Evolutionary conservation across 2,888 invertebrate species (phyloP).

Genomic region (Mystacides longicornis): DNA sequence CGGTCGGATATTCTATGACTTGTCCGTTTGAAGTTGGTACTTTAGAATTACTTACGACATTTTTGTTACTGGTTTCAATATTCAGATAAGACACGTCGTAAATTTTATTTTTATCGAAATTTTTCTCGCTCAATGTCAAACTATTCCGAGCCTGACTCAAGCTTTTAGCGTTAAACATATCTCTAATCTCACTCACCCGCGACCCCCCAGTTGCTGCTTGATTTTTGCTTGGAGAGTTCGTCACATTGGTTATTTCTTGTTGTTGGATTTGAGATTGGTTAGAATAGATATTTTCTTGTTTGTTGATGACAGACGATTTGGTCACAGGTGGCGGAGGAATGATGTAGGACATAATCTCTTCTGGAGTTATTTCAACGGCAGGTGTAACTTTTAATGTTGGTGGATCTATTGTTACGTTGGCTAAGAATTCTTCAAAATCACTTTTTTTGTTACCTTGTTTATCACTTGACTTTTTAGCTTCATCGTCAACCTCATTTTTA

Average conservation of each 20-base stretch:
- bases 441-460: constrained; percentile 32
- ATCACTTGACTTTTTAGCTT: constrained; percentile 29
- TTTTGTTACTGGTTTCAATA: constrained; percentile 37
- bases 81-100: constrained; percentile 32
- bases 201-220: constrained; percentile 51
- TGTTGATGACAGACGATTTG: constrained; percentile 43
- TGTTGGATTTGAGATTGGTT: constrained; percentile 40
- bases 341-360: constrained; percentile 78
- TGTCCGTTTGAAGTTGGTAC: constrained; percentile 35
- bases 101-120: constrained; percentile 32
- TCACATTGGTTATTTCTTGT: constrained; percentile 20
- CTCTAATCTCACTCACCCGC: constrained; percentile 48
- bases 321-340: constrained; percentile 71
- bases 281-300: constrained; percentile 39
- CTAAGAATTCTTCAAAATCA: constrained; percentile 76
- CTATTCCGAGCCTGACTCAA: constrained; percentile 48
- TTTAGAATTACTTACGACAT: constrained; percentile 39
- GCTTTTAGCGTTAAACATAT: constrained; percentile 45
- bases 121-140: constrained; percentile 44
- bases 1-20: constrained; percentile 65
- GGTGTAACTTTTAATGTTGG: constrained; percentile 69
- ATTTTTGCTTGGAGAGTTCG: constrained; percentile 32
- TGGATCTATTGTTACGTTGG: constrained; percentile 74
- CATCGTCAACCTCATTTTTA: constrained; percentile 36
- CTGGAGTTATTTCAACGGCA: constrained; percentile 69